phyloP scores from a whole-genome alignment of 2,888 invertebrate species.

The Idaea straminata region DNA sequence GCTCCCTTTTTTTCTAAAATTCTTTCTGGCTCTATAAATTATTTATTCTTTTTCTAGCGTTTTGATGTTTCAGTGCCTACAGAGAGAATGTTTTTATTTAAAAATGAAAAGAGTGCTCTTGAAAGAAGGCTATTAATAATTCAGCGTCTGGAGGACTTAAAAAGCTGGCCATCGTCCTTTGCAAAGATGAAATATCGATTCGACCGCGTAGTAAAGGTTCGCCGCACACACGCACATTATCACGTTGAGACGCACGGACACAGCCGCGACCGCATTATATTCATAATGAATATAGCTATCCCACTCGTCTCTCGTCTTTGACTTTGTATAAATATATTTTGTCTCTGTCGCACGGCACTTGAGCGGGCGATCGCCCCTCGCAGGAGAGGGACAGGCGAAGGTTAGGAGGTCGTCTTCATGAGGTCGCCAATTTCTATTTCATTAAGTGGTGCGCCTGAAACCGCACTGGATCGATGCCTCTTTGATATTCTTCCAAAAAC shows the following conservation, averaged over 20 bases:
- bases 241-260: constrained; percentile 71
- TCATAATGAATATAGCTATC: constrained; percentile 80
- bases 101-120: constrained; percentile 2
- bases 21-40: not conserved
- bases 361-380: constrained; percentile 56
- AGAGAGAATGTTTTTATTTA: constrained; percentile 2
- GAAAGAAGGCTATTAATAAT: constrained; percentile 20
- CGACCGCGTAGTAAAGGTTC: constrained; percentile 62
- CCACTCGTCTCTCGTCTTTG: constrained; percentile 77
- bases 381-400: constrained; percentile 67
- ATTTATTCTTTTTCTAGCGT: not conserved
- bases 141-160: constrained; percentile 16
- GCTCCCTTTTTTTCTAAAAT: constrained; percentile 60
- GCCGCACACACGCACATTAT: constrained; percentile 58
- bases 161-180: constrained; percentile 30
- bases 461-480: constrained; percentile 71
- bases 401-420: constrained; percentile 76
- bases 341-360: constrained; percentile 67
- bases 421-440: constrained; percentile 79
- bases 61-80: not conserved
- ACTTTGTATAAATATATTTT: constrained; percentile 79
- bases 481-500: constrained; percentile 52
- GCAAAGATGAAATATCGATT: constrained; percentile 78
- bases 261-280: constrained; percentile 76
- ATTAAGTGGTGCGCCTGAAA: constrained; percentile 74